Base-by-base conservation (phyloP, 2,797 vertebrate genomes). In the Babyrousa celebensis region DNA sequence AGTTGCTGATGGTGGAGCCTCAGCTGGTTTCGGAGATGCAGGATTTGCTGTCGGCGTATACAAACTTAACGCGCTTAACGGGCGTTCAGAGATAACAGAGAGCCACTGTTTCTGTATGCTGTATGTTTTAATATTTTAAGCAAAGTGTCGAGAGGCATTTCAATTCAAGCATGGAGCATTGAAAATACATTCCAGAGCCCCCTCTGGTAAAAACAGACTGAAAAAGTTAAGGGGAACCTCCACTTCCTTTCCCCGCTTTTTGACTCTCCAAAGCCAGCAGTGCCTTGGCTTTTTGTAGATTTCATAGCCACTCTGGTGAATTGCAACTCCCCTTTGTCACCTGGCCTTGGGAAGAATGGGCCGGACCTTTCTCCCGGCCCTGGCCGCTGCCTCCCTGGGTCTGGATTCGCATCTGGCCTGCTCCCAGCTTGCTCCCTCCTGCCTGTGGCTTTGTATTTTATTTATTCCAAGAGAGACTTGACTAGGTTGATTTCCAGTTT, bases 31-130 rank as follows among this genome's bases (percentile, higher is more conserved):
- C 93, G 78, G 95, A 96, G 70, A 67, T 95, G 29, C 88, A 96
- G 72, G 79, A 80, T 97, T 97, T 54, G 6, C 85, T 95, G 75
- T 90, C 92, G 82, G 84, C 87, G 91, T 97, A 72, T 91, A 90
- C 67, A 97, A 95, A 63, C 86, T 75, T 58, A 94, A 80, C 97
- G 97, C 89, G 88, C 25, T 96, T 97, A 96, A 78, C 96, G 96
- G 97, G 17, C 91, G 85, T 89, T 97, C 32, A 54, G 96, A 92
- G 93, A 78, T 91, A 95, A 65, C 54, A 16, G 20, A 67, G 17
- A 90, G 56, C 68, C 65, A 77, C 74, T 29, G 6, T 93, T 95
- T 86, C 40, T 74, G 5, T 40, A 10, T 10, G 20, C 18, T 85
- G 0, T 43, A 4, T 94, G 75, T 94, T 80, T 83, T 77, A 40